Evolutionary conservation across 1,140 invertebrate genomes (phyloP).

Genomic region (Neelides sp.): DNA sequence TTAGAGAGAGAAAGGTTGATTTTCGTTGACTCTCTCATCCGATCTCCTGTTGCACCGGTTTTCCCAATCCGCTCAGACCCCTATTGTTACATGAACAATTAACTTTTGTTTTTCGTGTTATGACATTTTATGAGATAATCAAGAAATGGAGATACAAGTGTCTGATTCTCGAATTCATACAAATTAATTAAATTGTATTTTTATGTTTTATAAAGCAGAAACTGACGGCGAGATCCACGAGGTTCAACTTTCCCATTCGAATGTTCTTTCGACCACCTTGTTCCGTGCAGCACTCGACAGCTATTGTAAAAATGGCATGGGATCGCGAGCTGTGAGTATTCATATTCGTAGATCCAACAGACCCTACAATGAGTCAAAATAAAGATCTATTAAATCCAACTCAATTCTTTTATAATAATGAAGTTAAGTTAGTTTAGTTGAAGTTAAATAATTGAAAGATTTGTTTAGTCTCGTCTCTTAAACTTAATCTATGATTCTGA

Average conservation of each 20-base stretch:
- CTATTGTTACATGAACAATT: conserved; percentile 33
- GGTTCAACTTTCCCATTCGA: conserved; percentile 63
- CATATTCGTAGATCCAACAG: conserved; percentile 70
- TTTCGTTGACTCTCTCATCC: conserved; percentile 86
- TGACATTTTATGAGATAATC: neutral
- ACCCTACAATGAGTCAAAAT: conserved; percentile 37
- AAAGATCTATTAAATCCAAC: neutral
- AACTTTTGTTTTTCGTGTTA: no score
- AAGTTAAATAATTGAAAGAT: conserved; percentile 2
- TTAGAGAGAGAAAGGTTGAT: conserved; percentile 90
- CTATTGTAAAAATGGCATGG: conserved; percentile 79
- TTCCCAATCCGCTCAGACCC: conserved; percentile 80
- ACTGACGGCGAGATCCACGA: conserved; percentile 70
- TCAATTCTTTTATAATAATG: neutral
- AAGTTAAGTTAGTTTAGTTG: neutral
- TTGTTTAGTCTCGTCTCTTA: neutral
- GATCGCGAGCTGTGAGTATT: conserved; percentile 71
- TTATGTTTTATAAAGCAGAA: conserved; percentile 23
- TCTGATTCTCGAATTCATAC: no score
- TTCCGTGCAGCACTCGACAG: conserved; percentile 63
- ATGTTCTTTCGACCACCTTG: conserved; percentile 38
- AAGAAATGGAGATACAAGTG: no score
- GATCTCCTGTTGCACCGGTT: conserved; percentile 74
- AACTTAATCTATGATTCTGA: neutral
- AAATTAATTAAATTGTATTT: no score